Conservation (phyloP, 2,888 invertebrate species). For the Galeopsomyia nigrocyanea region DNA sequence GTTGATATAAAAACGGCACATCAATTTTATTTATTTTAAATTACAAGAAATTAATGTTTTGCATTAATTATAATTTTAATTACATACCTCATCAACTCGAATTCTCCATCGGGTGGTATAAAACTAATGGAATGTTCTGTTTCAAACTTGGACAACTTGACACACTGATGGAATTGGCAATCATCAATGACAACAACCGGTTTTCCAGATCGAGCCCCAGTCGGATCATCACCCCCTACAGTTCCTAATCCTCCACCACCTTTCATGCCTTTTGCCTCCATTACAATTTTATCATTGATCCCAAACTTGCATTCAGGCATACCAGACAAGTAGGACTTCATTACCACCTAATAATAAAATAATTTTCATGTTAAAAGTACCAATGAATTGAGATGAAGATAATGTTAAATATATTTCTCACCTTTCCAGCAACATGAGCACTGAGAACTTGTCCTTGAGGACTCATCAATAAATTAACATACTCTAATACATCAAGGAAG, state of each 20-base stretch:
- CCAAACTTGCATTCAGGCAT: slow-evolving; percentile 99
- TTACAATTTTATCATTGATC: slow-evolving; percentile 99
- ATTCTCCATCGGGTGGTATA: slow-evolving; percentile 99
- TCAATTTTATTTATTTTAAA: slow-evolving; percentile 13
- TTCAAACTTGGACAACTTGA: slow-evolving; percentile 99
- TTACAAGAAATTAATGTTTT: slow-evolving; percentile 24
- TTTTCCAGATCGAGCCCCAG: slow-evolving; percentile 91
- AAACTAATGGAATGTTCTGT: slow-evolving; percentile 99
- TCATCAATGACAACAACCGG: slow-evolving; percentile 99
- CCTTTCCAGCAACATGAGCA: slow-evolving; percentile 98
- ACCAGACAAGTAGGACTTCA: slow-evolving; percentile 99
- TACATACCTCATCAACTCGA: slow-evolving; percentile 95
- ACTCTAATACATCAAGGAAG: slow-evolving; percentile 98
- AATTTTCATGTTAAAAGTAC: neutral
- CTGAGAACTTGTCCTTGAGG: slow-evolving; percentile 99
- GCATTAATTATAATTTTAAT: neutral
- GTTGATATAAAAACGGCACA: slow-evolving; percentile 21
- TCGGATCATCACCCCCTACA: slow-evolving; percentile 76
- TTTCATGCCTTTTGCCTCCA: slow-evolving; percentile 93
- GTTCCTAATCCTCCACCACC: slow-evolving; percentile 74
- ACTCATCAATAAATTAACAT: slow-evolving; percentile 99
- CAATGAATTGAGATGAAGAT: neutral
- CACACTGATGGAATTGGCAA: slow-evolving; percentile 99
- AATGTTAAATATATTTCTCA: slow-evolving; percentile 43
- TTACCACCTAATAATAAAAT: slow-evolving; percentile 78